Conservation (phyloP, 2,113 vertebrate genomes). For the Paramisgurnus dabryanus region DNA sequence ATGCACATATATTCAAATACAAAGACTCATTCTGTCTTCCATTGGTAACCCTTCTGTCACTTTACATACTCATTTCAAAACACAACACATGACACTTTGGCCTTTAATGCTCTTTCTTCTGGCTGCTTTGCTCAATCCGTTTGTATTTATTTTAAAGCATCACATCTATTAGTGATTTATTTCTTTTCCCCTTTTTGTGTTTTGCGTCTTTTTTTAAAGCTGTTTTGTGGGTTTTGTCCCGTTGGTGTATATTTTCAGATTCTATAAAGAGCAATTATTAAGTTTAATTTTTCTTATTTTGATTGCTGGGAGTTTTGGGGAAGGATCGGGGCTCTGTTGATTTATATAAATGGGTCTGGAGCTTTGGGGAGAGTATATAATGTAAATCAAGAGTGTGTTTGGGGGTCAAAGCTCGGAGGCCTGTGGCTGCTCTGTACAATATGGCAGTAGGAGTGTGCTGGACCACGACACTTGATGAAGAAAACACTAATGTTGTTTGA, state of each 20-base stretch:
- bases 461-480: slow-evolving; percentile 16
- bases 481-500: slow-evolving; percentile 55
- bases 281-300: slow-evolving; percentile 53
- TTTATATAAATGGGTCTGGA: slow-evolving; percentile 44
- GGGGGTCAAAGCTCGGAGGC: background rate
- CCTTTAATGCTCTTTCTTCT: slow-evolving; percentile 53
- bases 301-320: slow-evolving; percentile 32
- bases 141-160: slow-evolving; percentile 77
- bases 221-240: slow-evolving; percentile 58
- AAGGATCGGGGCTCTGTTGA: slow-evolving; percentile 27
- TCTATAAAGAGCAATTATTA: slow-evolving; percentile 70
- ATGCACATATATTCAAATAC: background rate
- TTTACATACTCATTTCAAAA: slow-evolving; percentile 26
- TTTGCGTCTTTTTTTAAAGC: slow-evolving; percentile 51
- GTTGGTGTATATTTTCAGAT: slow-evolving; percentile 76
- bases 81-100: slow-evolving; percentile 41
- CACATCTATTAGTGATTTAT: slow-evolving; percentile 50
- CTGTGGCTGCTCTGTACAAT: too few relatives aligned
- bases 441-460: slow-evolving; percentile 15
- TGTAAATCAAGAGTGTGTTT: slow-evolving; percentile 44
- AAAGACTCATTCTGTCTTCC: slow-evolving; percentile 55
- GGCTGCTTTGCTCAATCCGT: slow-evolving; percentile 70
- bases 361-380: slow-evolving; percentile 54
- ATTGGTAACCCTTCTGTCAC: slow-evolving; percentile 45
- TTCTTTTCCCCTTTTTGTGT: slow-evolving; percentile 32